Evolutionary conservation across 35 echinoderm and acorn worm species (phyloP).

Genomic region (Nesometra sesokonis): DNA sequence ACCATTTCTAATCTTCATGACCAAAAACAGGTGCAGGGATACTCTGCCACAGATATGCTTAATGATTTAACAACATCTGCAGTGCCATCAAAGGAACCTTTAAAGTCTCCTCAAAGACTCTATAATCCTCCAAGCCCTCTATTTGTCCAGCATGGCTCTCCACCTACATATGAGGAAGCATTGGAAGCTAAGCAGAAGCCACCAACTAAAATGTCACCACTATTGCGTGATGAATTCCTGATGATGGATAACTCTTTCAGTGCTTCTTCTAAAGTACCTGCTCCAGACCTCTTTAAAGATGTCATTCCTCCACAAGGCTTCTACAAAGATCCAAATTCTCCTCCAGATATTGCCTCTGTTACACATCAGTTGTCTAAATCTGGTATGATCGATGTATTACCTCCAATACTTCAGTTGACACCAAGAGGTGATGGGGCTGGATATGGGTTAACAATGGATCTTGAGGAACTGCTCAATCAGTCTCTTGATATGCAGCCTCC

Average conservation of each 20-base stretch:
- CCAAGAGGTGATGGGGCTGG: slow-evolving; percentile 86
- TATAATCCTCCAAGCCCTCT: slow-evolving; percentile 17
- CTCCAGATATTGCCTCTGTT: slow-evolving; percentile 39
- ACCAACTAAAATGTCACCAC: not conserved
- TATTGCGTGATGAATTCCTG: slow-evolving; percentile 2
- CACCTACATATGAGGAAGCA: slow-evolving; percentile 39
- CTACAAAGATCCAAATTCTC: slow-evolving; percentile 26
- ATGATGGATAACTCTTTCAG: not conserved
- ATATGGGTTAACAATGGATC: slow-evolving; percentile 73
- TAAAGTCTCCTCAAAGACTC: not conserved
- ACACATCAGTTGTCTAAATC: slow-evolving; percentile 51
- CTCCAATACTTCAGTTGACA: slow-evolving; percentile 60
- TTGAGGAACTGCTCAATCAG: slow-evolving; percentile 61
- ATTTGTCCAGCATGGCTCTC: slow-evolving; percentile 11
- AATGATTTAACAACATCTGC: not conserved
- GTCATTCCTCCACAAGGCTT: not conserved
- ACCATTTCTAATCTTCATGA: not conserved
- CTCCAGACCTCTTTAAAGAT: slow-evolving; percentile 6
- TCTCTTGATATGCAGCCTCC: slow-evolving; percentile 25
- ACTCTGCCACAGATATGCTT: not conserved
- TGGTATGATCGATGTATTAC: slow-evolving; percentile 57
- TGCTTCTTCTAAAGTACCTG: not conserved
- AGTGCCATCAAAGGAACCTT: not conserved
- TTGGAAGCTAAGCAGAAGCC: slow-evolving; percentile 7
- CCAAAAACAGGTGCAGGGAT: not conserved